These are phyloP conservation scores for Palythoa heliodiscus DNA, from an alignment of 92 coral and sea anemone genomes.

Conservation along the genomic window DNA sequence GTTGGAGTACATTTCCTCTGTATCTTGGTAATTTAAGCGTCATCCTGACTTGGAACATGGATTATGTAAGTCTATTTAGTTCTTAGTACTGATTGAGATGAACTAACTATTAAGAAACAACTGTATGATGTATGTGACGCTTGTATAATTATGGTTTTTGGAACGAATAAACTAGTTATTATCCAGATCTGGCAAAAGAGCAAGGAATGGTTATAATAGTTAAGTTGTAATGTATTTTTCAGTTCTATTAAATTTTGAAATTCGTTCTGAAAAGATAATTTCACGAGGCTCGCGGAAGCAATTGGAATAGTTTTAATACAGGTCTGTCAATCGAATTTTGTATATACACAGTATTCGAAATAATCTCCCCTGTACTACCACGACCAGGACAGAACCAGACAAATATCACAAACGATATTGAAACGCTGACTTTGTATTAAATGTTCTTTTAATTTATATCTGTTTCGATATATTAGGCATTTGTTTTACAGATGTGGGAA, in stretches of 20 bases:
- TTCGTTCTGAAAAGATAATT: too few relatives aligned
- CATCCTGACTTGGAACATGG: conserved; percentile 16
- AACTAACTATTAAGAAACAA: not conserved
- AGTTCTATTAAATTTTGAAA: not conserved
- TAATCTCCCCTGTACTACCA: too few relatives aligned
- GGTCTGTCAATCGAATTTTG: too few relatives aligned
- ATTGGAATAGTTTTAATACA: too few relatives aligned
- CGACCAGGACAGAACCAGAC: too few relatives aligned
- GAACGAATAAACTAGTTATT: conserved; percentile 36
- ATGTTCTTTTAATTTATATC: too few relatives aligned
- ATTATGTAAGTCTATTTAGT: conserved; percentile 14
- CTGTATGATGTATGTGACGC: not conserved
- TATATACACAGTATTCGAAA: too few relatives aligned
- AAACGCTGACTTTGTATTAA: too few relatives aligned
- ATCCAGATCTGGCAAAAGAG: conserved; percentile 8
- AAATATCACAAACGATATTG: too few relatives aligned
- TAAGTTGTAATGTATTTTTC: not conserved
- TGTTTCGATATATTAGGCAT: too few relatives aligned
- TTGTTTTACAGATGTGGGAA: too few relatives aligned
- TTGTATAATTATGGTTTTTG: not conserved
- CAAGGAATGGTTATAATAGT: not conserved
- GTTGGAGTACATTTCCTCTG: not conserved
- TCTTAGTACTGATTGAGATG: not conserved
- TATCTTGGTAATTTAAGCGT: not conserved
- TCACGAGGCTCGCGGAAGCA: too few relatives aligned